Evolutionary conservation across 2,888 invertebrate species (phyloP).

Genomic region (Caenorhabditis panamensis): DNA sequence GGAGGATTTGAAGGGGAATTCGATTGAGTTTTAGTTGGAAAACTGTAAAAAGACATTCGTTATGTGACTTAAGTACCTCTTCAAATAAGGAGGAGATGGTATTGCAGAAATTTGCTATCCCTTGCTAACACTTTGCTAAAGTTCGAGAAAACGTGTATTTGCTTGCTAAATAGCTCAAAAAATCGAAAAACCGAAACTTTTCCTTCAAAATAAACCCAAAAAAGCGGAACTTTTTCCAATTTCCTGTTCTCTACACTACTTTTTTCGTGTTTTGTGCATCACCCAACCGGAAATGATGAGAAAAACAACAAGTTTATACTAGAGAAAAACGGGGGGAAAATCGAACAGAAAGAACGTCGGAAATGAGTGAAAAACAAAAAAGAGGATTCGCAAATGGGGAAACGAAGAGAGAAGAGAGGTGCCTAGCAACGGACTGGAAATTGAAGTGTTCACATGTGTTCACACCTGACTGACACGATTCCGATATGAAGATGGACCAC

Average conservation of each 20-base stretch:
- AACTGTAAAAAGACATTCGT: too few relatives aligned
- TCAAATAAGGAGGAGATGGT: too few relatives aligned
- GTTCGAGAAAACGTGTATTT: too few relatives aligned
- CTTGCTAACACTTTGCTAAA: too few relatives aligned
- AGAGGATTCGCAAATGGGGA: not conserved
- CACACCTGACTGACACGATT: slow-evolving; percentile 59
- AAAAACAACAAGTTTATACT: not conserved
- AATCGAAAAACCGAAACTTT: too few relatives aligned
- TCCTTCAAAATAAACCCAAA: not conserved
- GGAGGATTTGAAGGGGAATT: too few relatives aligned
- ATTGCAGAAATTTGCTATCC: too few relatives aligned
- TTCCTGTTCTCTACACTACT: too few relatives aligned
- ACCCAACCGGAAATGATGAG: not conserved
- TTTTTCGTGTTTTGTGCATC: not conserved
- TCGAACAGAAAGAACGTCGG: not conserved
- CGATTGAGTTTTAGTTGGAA: too few relatives aligned
- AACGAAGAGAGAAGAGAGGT: slow-evolving; percentile 2
- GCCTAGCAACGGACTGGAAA: slow-evolving; percentile 16
- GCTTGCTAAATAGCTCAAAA: too few relatives aligned
- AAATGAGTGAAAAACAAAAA: not conserved
- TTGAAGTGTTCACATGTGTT: not conserved
- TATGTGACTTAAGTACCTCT: too few relatives aligned
- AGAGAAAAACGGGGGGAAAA: not conserved
- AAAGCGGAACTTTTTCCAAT: too few relatives aligned
- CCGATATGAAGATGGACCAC: slow-evolving; percentile 27